Evolutionary conservation across 2,113 vertebrate species (phyloP).

Genomic region (Microtus oregoni): DNA sequence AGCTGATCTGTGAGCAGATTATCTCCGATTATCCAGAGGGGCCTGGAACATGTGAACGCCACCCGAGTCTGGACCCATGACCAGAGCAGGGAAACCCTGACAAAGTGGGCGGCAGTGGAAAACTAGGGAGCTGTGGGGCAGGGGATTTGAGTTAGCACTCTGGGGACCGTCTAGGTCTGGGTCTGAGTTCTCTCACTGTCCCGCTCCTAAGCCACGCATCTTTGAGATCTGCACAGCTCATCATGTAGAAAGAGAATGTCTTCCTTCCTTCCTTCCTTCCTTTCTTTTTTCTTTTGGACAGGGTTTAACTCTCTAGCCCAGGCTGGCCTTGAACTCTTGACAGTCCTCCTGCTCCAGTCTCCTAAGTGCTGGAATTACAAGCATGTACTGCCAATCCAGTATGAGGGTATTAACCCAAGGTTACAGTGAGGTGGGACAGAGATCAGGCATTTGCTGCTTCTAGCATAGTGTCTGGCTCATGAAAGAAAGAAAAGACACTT

Average conservation of each 20-base stretch:
- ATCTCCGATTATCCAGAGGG: background rate
- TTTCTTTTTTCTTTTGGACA: background rate
- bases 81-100: background rate
- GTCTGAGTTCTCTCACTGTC: background rate
- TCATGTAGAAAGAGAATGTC: background rate
- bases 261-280: no score
- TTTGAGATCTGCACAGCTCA: background rate
- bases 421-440: background rate
- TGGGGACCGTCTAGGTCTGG: background rate
- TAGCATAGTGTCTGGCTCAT: background rate
- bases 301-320: background rate
- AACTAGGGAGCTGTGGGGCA: background rate
- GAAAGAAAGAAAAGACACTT: background rate
- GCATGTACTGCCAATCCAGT: background rate
- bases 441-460: background rate
- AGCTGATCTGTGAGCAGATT: background rate
- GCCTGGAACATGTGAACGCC: background rate
- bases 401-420: background rate
- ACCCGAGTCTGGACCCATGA: background rate
- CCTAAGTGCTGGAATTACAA: background rate
- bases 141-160: background rate
- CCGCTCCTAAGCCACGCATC: background rate
- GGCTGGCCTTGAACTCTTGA: background rate
- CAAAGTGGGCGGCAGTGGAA: background rate
- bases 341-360: background rate